Evolutionary conservation across 2,113 vertebrate species (phyloP).

Genomic region (Alosa alosa): DNA sequence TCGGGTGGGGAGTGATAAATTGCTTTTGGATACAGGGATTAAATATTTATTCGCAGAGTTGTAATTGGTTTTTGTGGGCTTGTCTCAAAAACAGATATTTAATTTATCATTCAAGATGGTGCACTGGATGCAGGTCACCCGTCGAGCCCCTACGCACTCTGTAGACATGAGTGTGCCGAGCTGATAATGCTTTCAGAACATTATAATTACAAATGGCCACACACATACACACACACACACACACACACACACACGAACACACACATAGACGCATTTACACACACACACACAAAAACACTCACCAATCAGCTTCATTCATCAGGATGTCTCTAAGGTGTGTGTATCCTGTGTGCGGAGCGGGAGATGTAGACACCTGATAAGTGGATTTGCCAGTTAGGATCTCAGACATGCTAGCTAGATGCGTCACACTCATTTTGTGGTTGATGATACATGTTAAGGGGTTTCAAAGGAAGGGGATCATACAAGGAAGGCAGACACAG

Average conservation of each 20-base stretch:
- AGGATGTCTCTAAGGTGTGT: neutral
- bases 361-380: conserved; percentile 21
- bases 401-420: conserved; percentile 1
- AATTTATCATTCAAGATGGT: conserved; percentile 45
- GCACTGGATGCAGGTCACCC: conserved; percentile 19
- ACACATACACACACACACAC: neutral
- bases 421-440: conserved; percentile 17
- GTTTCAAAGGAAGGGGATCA: neutral
- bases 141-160: neutral
- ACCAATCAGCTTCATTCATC: neutral
- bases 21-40: conserved; percentile 45
- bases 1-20: conserved; percentile 37
- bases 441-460: neutral
- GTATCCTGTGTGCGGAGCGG: neutral
- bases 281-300: neutral
- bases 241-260: neutral
- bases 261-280: neutral
- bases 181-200: conserved; percentile 16
- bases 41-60: conserved; percentile 49
- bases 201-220: conserved; percentile 21
- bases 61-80: conserved; percentile 46
- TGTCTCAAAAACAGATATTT: conserved; percentile 44
- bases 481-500: neutral
- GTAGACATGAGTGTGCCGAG: neutral
- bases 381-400: conserved; percentile 31